Conservation (phyloP, 2,113 vertebrate genomes). For the Aptenodytes patagonicus region DNA sequence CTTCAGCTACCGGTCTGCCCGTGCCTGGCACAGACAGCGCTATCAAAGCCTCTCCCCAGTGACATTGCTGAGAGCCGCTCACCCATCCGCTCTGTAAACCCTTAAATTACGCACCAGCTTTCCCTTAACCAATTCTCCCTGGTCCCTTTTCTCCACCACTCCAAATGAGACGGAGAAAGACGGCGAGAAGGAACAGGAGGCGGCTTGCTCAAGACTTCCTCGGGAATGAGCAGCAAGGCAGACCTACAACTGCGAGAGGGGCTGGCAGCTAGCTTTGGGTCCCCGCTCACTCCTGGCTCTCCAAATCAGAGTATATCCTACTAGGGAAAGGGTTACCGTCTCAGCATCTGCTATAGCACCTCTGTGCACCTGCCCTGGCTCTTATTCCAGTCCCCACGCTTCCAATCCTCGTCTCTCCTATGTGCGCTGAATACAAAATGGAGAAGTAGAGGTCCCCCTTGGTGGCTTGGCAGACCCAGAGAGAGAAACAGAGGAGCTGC, state of each 20-base stretch:
- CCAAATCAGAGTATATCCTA: neutral
- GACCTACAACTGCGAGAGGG: neutral
- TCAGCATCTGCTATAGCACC: neutral
- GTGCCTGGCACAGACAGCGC: neutral
- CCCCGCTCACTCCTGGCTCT: neutral
- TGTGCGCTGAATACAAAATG: neutral
- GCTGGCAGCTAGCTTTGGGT: neutral
- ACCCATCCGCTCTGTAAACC: neutral
- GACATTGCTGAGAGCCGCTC: neutral
- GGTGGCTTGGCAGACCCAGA: neutral
- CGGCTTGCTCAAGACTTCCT: rapidly evolving
- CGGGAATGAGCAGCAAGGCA: neutral
- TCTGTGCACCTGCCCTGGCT: neutral
- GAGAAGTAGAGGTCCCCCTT: neutral
- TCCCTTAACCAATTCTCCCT: neutral
- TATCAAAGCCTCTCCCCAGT: neutral
- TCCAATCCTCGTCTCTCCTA: neutral
- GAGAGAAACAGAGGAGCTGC: neutral
- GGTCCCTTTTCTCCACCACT: neutral
- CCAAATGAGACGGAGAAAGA: neutral
- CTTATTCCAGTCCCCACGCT: neutral
- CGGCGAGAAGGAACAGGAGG: neutral
- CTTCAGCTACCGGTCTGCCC: neutral
- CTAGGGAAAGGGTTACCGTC: neutral
- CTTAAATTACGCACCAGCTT: neutral